These are phyloP conservation scores for Falco rusticolus DNA, from an alignment of 2,797 vertebrate genomes.

Conservation along the genomic window DNA sequence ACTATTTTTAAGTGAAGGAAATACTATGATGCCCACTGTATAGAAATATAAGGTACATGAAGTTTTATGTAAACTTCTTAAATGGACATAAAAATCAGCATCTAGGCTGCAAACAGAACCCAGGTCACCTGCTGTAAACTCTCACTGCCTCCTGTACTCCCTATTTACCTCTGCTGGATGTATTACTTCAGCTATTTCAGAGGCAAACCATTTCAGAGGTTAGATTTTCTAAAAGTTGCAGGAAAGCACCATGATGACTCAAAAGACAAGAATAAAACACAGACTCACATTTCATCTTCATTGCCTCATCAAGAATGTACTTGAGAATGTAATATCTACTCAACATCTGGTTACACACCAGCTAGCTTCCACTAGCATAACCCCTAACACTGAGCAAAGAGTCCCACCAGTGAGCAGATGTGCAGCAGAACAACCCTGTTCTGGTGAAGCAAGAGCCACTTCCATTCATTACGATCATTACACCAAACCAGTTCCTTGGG, in stretches of 20 bases:
- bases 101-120: neutral
- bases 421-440: neutral
- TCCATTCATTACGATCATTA: neutral
- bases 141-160: neutral
- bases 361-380: neutral
- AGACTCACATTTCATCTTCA: neutral
- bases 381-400: neutral
- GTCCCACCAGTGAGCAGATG: neutral
- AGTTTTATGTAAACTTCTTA: neutral
- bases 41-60: neutral
- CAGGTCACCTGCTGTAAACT: neutral
- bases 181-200: neutral
- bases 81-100: neutral
- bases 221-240: neutral
- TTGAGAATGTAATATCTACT: neutral
- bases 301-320: neutral
- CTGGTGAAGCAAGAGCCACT: neutral
- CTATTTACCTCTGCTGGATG: neutral
- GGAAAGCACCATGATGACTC: neutral
- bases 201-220: neutral
- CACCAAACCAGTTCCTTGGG: neutral
- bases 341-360: neutral
- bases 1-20: slow-evolving; percentile 9
- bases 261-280: neutral
- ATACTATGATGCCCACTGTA: neutral